Conservation (phyloP, 2,113 vertebrate species). For the human (Homo sapiens) region GRCh38 chr2:87174001-87174500, state of each 20-base stretch:
- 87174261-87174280: conserved; percentile 20
- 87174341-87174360: background rate
- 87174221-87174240: background rate
- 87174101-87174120: background rate
- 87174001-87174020: background rate
- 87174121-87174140: background rate
- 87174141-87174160: background rate
- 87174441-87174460: background rate
- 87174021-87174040: background rate
- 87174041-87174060: background rate
- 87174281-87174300: background rate
- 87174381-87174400: background rate
- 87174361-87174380: background rate
- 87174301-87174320: background rate
- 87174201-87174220: background rate
- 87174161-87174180: background rate
- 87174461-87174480: background rate
- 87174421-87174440: background rate
- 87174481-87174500: background rate
- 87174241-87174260: background rate
- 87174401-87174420: background rate
- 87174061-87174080: background rate
- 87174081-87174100: background rate
- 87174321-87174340: background rate
- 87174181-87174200: background rate